These are phyloP conservation scores for Nasonovia ribisnigri DNA, from an alignment of 2,888 invertebrate species.

Conservation along the genomic window DNA sequence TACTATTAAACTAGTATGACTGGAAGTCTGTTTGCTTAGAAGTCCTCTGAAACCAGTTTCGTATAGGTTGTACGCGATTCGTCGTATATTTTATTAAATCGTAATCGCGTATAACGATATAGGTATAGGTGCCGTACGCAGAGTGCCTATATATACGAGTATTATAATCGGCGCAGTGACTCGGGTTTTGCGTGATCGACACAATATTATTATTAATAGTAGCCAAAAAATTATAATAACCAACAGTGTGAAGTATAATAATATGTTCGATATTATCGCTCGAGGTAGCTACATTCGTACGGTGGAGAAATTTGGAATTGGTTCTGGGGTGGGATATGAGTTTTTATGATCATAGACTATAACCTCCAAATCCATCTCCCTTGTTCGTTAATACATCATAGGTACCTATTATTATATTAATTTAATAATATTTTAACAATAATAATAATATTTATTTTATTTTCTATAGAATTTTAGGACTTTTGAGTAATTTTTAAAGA, in stretches of 20 bases:
- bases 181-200: neutral
- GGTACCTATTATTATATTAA: too few species aligned
- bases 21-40: conserved; percentile 40
- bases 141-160: neutral
- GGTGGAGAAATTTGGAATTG: too few species aligned
- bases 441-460: too few species aligned
- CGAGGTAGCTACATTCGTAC: neutral
- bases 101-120: neutral
- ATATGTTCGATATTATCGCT: neutral
- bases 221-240: neutral
- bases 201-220: neutral
- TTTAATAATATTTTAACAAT: too few species aligned
- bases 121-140: neutral
- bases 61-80: neutral
- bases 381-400: too few species aligned
- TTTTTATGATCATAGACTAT: too few species aligned
- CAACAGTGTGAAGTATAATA: too few species aligned
- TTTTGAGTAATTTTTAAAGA: too few species aligned
- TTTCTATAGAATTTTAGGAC: too few species aligned
- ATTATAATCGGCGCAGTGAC: neutral
- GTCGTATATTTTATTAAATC: neutral
- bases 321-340: too few species aligned
- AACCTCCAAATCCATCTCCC: too few species aligned
- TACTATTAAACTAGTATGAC: conserved; percentile 5
- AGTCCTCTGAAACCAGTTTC: conserved; percentile 13